phyloP scores from a whole-genome alignment of 2,888 invertebrate genomes.

The Myopa tessellatipennis region DNA sequence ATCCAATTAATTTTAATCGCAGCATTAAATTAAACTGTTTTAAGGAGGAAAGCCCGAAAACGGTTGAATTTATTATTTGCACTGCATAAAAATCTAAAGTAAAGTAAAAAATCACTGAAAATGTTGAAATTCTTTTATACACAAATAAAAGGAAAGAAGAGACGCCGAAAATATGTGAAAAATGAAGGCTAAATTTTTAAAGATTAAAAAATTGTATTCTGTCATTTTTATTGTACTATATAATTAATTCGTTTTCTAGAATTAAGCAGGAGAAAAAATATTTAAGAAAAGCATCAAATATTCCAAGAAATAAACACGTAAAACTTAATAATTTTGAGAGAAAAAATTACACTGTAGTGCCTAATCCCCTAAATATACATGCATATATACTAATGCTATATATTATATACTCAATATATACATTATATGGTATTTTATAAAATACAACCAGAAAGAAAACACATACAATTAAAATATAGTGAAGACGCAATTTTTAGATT shows the following conservation, averaged over 20 bases:
- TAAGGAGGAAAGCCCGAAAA: too few relatives aligned
- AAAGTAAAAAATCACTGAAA: neutral
- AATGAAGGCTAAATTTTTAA: conserved; percentile 15
- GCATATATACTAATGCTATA: conserved; percentile 43
- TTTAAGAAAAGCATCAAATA: conserved; percentile 37
- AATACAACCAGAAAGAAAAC: conserved; percentile 40
- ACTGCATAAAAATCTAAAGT: too few relatives aligned
- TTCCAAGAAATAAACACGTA: conserved; percentile 40
- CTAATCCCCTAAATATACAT: conserved; percentile 57
- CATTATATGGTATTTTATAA: conserved; percentile 46
- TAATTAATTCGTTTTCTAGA: neutral
- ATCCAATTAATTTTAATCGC: neutral
- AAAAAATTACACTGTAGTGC: conserved; percentile 63
- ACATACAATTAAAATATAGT: conserved; percentile 42
- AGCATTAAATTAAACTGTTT: too few relatives aligned
- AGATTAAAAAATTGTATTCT: neutral
- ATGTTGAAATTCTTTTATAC: conserved; percentile 21
- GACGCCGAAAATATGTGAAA: neutral
- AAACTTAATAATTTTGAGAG: conserved; percentile 45
- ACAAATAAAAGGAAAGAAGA: neutral
- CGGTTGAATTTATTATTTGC: neutral
- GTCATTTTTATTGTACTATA: too few relatives aligned
- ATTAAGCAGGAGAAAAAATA: conserved; percentile 13
- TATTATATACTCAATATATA: conserved; percentile 37
- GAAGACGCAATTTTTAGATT: conserved; percentile 45